These are phyloP conservation scores for Chloropsis cyanopogon DNA, from an alignment of 2,113 vertebrate genomes.

Conservation along the genomic window DNA sequence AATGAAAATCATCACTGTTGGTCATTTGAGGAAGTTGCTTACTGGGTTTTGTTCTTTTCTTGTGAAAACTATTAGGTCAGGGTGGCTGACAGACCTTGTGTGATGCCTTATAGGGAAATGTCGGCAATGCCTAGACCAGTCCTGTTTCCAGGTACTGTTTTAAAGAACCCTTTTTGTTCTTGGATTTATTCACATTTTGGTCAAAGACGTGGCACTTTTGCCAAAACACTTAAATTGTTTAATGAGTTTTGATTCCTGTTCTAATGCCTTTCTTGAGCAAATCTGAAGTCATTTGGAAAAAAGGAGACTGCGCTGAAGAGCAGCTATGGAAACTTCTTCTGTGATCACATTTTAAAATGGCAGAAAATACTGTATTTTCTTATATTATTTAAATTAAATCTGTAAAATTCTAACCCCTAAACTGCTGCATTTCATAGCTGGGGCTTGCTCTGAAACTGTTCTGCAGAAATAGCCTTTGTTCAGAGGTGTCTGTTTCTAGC, in stretches of 20 bases:
- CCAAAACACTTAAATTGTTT: not conserved
- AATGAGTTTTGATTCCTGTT: not conserved
- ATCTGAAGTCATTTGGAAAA: not conserved
- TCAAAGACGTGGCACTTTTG: not conserved
- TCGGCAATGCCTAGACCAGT: not conserved
- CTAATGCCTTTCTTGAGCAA: not conserved
- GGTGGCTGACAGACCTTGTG: not conserved
- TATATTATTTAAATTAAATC: not conserved
- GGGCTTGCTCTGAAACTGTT: not conserved
- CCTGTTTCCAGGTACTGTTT: not conserved
- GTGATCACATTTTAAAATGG: not conserved
- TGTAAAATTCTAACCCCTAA: not conserved
- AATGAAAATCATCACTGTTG: not conserved
- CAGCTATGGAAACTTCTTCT: not conserved
- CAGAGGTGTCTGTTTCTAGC: not conserved
- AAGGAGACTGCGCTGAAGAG: not conserved
- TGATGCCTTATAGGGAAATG: not conserved
- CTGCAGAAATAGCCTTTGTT: not conserved
- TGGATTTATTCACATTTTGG: not conserved
- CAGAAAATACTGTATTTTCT: not conserved
- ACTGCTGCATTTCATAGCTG: not conserved
- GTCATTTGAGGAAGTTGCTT: not conserved
- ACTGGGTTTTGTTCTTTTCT: not conserved
- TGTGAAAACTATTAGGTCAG: not conserved
- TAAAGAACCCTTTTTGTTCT: not conserved